Base-by-base conservation (phyloP, 2,113 vertebrate species). In the Sphaerodactylus townsendi region DNA sequence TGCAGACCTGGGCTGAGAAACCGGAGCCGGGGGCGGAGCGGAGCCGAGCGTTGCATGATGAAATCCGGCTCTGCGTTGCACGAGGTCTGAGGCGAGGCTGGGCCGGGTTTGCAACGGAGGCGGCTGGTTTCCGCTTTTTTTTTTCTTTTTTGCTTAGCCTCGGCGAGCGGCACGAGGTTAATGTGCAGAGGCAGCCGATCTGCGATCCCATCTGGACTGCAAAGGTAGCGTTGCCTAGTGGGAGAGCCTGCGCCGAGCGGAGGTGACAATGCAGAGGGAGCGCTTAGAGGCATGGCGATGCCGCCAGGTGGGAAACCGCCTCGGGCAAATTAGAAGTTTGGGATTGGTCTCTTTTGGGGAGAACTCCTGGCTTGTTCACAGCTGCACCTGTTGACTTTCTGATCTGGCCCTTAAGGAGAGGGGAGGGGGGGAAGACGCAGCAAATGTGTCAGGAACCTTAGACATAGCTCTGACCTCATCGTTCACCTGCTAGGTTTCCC, bases 11-110 rank as follows among this genome's bases (percentile, higher is more conserved):
- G 44, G n/a, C 14, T 1, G 28, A 71, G n/a, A 50, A 48, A 37
- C 44, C 37, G 8, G 0, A n/a, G 50, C 10, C 0, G 2, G 53
- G 10, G 21, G 83, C 68, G 76, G 76, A 50, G 70, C 66, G n/a
- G 66, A 5, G 28, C 25, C 13, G 28, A 2, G 41, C 35, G 0
- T 1, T 0, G 23, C 59, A 88, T 94, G 93, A 94, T 87, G 93
- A 92, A 94, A 93, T 86, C 85, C 64, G 3, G 14, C 66, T 6
- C 17, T 3, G 46, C 21, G 82, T 94, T 93, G 89, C 92, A 19
- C 65, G 28, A 15, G 46, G 35, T 30, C n/a, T 0, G 56, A 15
- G 87, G 86, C 68, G 88, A 64, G 8, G 37, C 28, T 2, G 13
- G 35, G 14, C 59, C n/a, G 19, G 73, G 76, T 46, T 33, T 21